Evolutionary conservation across 2,888 invertebrate genomes (phyloP).

Genomic region (Nezara viridula): DNA sequence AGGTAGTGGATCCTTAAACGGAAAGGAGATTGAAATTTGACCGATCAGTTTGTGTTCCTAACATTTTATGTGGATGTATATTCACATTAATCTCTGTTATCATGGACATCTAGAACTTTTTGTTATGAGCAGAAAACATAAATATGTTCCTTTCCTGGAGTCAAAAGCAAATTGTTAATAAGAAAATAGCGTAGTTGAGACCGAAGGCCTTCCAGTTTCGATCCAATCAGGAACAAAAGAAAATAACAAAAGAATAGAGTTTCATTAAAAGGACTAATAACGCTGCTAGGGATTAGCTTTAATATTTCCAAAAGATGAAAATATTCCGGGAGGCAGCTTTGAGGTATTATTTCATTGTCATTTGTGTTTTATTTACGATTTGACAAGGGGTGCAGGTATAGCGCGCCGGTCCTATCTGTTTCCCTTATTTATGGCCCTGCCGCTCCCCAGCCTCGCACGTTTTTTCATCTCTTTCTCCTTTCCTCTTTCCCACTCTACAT

Average conservation of each 20-base stretch:
- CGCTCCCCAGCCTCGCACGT: conserved; percentile 46
- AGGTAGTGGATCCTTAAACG: no score
- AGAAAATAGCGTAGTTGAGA: not conserved
- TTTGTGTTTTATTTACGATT: conserved; percentile 53
- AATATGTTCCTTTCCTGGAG: not conserved
- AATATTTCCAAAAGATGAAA: conserved; percentile 46
- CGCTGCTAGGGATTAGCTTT: conserved; percentile 37
- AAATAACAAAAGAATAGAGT: conserved; percentile 16
- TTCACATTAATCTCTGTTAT: no score
- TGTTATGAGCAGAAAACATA: not conserved
- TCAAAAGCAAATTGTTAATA: not conserved
- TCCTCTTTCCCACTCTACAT: conserved; percentile 25
- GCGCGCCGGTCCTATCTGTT: conserved; percentile 52
- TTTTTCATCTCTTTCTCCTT: conserved; percentile 43
- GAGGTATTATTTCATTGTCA: conserved; percentile 49
- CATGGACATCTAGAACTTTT: no score
- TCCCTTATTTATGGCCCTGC: conserved; percentile 53
- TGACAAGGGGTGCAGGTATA: conserved; percentile 51
- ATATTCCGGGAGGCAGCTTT: conserved; percentile 47
- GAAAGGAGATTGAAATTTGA: no score
- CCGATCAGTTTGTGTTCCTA: no score
- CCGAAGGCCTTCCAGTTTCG: not conserved
- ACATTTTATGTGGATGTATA: no score
- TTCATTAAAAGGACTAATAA: conserved; percentile 46
- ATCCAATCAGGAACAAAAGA: not conserved